Conservation (phyloP, 2,113 vertebrate species). For the Trinectes maculatus region DNA sequence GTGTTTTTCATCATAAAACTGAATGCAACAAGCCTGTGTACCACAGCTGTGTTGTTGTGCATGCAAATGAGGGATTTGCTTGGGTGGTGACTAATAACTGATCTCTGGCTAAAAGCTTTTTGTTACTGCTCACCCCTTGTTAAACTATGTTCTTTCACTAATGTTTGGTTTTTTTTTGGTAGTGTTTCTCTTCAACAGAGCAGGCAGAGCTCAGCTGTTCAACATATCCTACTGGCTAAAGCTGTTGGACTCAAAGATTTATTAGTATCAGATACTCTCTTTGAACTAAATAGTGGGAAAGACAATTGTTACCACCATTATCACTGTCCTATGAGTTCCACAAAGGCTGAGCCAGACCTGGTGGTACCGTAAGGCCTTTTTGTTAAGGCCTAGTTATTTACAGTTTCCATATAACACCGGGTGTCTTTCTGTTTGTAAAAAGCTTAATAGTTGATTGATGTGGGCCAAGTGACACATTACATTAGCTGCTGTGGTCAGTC, state of each 20-base stretch:
- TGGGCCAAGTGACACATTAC: constrained; percentile 7
- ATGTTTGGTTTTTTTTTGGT: constrained; percentile 44
- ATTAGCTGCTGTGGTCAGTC: constrained; percentile 11
- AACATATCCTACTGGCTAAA: constrained; percentile 7
- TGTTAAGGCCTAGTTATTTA: too few relatives aligned
- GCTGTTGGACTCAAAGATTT: constrained; percentile 27
- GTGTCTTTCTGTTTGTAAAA: constrained; percentile 41
- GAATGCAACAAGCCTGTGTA: background rate
- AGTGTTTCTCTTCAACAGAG: constrained; percentile 31
- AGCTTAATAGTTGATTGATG: constrained; percentile 38
- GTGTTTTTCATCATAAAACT: background rate
- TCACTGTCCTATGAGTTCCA: constrained; percentile 31
- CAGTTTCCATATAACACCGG: too few relatives aligned
- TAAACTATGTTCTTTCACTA: constrained; percentile 39
- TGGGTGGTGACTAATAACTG: constrained; percentile 14
- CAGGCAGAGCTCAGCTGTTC: constrained; percentile 56
- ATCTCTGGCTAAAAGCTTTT: constrained; percentile 4
- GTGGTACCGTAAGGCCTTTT: constrained; percentile 30
- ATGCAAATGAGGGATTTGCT: constrained; percentile 14
- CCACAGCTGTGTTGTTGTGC: background rate
- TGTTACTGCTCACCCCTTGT: constrained; percentile 6
- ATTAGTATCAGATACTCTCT: constrained; percentile 40
- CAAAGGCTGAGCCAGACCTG: constrained; percentile 23
- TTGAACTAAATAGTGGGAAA: constrained; percentile 24
- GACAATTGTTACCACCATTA: background rate